phyloP scores from a whole-genome alignment of 2,888 invertebrate genomes.

The Drosophila ezoana region DNA sequence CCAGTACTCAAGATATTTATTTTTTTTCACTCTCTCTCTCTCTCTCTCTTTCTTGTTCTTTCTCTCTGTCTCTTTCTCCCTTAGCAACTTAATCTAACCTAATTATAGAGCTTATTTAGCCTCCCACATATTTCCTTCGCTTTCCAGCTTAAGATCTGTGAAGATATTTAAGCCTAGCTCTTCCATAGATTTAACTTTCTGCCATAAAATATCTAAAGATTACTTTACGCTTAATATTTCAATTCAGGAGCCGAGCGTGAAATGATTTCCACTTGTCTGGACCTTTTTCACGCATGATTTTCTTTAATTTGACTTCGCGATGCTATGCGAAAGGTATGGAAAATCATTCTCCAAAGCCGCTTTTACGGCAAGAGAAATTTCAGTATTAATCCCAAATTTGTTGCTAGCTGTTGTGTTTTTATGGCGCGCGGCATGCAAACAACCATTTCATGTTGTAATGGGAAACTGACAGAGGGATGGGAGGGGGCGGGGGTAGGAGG shows the following conservation, averaged over 20 bases:
- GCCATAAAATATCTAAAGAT: neutral
- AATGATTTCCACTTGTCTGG: constrained; percentile 17
- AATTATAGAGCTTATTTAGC: too few relatives aligned
- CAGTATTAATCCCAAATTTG: constrained; percentile 70
- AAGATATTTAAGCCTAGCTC: too few relatives aligned
- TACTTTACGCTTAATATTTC: neutral
- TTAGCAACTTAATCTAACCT: too few relatives aligned
- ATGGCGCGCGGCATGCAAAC: constrained; percentile 70
- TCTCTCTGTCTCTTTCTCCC: too few relatives aligned
- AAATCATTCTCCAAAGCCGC: constrained; percentile 38
- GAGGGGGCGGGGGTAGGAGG: neutral
- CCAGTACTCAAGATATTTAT: too few relatives aligned
- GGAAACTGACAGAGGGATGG: constrained; percentile 2
- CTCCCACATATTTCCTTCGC: too few relatives aligned
- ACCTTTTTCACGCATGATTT: constrained; percentile 43
- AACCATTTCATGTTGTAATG: constrained; percentile 62
- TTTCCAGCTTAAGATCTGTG: too few relatives aligned
- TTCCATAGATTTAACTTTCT: too few relatives aligned
- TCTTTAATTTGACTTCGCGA: constrained; percentile 38
- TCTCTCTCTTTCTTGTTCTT: too few relatives aligned
- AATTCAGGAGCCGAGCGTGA: constrained; percentile 16
- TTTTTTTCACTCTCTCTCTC: too few relatives aligned
- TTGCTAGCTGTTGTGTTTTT: constrained; percentile 68
- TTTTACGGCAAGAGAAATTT: constrained; percentile 40
- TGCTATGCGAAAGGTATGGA: constrained; percentile 47